Conservation (phyloP, 1,140 invertebrate species). For the Bombus terrestris region DNA sequence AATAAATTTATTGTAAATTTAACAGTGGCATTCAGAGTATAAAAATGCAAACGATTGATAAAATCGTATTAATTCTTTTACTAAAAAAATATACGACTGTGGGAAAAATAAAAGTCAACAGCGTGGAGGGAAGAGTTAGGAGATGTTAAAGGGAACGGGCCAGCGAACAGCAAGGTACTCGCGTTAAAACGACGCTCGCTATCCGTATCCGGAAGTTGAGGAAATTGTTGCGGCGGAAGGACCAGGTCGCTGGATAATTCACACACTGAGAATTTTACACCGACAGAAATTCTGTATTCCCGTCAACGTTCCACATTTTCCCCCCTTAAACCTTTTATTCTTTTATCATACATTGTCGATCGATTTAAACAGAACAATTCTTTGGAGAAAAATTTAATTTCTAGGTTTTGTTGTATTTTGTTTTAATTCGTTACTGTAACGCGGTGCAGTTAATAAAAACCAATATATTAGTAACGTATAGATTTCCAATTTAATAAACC, state of each 20-base stretch:
- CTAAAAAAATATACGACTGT: neutral
- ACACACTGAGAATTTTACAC: neutral
- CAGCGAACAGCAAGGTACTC: neutral
- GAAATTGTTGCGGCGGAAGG: conserved; percentile 23
- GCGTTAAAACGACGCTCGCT: neutral
- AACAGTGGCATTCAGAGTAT: too few relatives aligned
- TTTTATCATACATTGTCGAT: too few relatives aligned
- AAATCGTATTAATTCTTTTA: neutral
- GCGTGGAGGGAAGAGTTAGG: neutral
- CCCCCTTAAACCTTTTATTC: neutral
- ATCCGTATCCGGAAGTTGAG: conserved; percentile 15
- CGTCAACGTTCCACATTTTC: neutral
- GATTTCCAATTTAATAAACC: too few relatives aligned
- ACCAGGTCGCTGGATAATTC: conserved; percentile 13
- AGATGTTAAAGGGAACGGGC: neutral
- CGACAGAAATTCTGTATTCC: neutral
- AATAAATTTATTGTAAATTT: neutral
- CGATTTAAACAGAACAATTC: too few relatives aligned
- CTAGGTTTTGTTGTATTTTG: too few relatives aligned
- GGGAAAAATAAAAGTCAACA: neutral
- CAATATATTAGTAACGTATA: neutral
- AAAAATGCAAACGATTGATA: neutral
- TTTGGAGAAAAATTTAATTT: too few relatives aligned
- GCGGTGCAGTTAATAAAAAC: too few relatives aligned
- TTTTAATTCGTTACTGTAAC: too few relatives aligned